phyloP scores from a whole-genome alignment of 2,797 vertebrate species.

The Uromys caudimaculatus region DNA sequence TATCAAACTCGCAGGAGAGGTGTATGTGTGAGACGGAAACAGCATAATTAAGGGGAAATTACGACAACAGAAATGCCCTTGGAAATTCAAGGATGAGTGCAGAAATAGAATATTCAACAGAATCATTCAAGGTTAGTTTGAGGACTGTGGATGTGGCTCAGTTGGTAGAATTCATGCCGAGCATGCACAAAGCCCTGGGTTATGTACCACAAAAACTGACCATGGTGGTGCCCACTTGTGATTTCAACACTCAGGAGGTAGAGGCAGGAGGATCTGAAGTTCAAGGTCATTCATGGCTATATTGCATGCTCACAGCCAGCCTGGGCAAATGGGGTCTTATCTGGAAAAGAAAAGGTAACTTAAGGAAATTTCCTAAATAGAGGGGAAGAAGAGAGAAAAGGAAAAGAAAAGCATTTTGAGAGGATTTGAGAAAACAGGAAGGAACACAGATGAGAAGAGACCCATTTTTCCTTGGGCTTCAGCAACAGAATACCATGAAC shows the following conservation, averaged over 20 bases:
- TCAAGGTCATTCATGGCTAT: not conserved
- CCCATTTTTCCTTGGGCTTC: not conserved
- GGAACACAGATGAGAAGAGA: not conserved
- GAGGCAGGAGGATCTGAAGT: not conserved
- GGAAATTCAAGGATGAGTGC: not conserved
- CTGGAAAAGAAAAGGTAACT: not conserved
- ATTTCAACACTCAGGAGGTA: not conserved
- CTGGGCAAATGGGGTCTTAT: not conserved
- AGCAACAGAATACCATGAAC: not conserved
- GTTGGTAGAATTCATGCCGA: not conserved
- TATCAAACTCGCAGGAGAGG: not conserved
- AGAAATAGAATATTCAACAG: not conserved
- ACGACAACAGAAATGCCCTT: slow-evolving; percentile 1
- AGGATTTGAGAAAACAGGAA: not conserved
- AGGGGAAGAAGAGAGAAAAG: not conserved
- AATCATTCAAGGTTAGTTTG: not conserved
- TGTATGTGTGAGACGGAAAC: not conserved
- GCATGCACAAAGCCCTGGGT: not conserved
- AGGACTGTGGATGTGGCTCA: not conserved
- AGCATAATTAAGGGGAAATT: not conserved
- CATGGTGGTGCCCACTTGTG: not conserved
- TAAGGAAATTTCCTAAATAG: not conserved
- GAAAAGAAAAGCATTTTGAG: not conserved
- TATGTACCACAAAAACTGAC: too few species aligned
- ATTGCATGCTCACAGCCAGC: not conserved